Evolutionary conservation across 2,888 invertebrate species (phyloP).

Genomic region (Andrena dorsata): DNA sequence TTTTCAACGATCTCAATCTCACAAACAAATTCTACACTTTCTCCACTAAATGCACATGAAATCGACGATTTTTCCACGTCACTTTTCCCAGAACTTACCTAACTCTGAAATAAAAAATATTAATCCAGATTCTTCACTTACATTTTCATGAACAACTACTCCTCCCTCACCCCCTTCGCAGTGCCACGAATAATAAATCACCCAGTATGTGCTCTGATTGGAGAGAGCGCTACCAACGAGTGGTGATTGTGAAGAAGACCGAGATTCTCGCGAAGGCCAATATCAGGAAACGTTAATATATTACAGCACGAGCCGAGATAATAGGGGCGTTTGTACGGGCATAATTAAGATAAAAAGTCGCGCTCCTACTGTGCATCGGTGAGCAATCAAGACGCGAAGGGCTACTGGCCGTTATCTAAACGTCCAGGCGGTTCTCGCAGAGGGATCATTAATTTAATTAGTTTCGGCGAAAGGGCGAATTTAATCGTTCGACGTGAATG

Average conservation of each 20-base stretch:
- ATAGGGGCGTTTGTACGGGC: slow-evolving; percentile 5
- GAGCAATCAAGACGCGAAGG: slow-evolving; percentile 14
- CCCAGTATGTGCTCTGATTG: neutral
- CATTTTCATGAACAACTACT: too few relatives aligned
- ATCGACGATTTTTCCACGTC: too few relatives aligned
- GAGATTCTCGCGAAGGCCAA: neutral
- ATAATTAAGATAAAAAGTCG: slow-evolving; percentile 24
- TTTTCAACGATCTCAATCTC: too few relatives aligned
- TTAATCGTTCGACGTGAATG: slow-evolving; percentile 68
- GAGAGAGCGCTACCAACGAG: neutral
- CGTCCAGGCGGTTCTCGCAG: slow-evolving; percentile 34
- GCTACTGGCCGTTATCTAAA: slow-evolving; percentile 58
- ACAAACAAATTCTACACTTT: too few relatives aligned
- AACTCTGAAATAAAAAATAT: too few relatives aligned
- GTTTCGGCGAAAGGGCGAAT: slow-evolving; percentile 67
- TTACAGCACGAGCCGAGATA: slow-evolving; percentile 22
- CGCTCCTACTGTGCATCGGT: neutral
- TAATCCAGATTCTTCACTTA: too few relatives aligned
- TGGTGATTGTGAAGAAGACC: neutral
- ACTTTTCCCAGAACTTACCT: too few relatives aligned
- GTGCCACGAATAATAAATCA: neutral
- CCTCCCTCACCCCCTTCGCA: too few relatives aligned
- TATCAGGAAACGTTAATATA: neutral
- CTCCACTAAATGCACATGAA: too few relatives aligned
- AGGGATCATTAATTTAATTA: slow-evolving; percentile 71